phyloP scores from a whole-genome alignment of 2,113 vertebrate genomes.

The Sturnira hondurensis region DNA sequence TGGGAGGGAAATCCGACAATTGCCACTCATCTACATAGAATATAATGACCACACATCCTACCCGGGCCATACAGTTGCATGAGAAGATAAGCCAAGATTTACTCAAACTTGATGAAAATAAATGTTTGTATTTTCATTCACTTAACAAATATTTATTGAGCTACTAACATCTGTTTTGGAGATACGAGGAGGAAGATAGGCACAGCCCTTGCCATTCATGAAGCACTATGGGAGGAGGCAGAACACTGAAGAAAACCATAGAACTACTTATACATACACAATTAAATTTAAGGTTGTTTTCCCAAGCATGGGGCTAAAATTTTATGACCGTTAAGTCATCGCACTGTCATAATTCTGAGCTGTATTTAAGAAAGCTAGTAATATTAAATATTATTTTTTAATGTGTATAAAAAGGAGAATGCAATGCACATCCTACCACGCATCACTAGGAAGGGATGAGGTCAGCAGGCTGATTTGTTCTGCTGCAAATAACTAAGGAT shows the following conservation, averaged over 20 bases:
- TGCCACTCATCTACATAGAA: not conserved
- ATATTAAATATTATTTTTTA: not conserved
- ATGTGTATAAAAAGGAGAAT: not conserved
- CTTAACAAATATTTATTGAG: not conserved
- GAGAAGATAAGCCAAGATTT: not conserved
- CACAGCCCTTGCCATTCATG: not conserved
- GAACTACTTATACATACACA: not conserved
- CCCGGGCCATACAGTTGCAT: not conserved
- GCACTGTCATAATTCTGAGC: not conserved
- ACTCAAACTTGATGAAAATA: not conserved
- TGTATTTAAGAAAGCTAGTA: not conserved
- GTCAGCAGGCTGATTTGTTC: conserved; percentile 9
- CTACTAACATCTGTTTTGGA: not conserved
- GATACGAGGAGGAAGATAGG: not conserved
- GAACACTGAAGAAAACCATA: not conserved
- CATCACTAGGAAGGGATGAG: not conserved
- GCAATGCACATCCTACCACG: not conserved
- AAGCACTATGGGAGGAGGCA: not conserved
- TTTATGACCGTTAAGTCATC: not conserved
- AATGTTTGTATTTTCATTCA: not conserved
- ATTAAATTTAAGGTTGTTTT: not conserved
- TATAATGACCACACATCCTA: not conserved
- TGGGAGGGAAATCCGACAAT: not conserved
- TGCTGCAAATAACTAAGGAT: conserved; percentile 39
- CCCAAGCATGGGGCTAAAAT: not conserved